Percentiles rank a stretch among this genome's conserved stretches.
Conservation (phyloP, 2,888 invertebrate genomes). For the Drosophila phalerata region DNA sequence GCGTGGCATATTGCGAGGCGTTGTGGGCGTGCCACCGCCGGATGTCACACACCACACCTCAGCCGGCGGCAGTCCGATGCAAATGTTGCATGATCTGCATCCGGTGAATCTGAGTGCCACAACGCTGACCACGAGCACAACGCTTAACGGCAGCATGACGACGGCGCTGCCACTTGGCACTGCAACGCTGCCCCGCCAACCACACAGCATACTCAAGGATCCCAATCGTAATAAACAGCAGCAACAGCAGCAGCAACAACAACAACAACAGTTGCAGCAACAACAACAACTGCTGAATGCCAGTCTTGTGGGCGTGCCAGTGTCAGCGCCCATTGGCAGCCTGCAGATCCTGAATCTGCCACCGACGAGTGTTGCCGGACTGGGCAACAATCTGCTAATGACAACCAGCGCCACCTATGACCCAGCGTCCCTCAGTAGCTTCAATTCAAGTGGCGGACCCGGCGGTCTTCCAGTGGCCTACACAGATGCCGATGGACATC, state of each 20-base stretch:
- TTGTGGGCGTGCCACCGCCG: slow-evolving; percentile 84
- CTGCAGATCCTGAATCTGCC: slow-evolving; percentile 88
- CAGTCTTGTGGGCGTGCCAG: slow-evolving; percentile 73
- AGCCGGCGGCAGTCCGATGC: slow-evolving; percentile 62
- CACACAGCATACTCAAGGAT: slow-evolving; percentile 88
- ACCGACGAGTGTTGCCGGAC: slow-evolving; percentile 85
- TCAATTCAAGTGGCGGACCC: slow-evolving; percentile 67
- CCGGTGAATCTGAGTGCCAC: slow-evolving; percentile 83
- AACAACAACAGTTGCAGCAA: slow-evolving; percentile 85
- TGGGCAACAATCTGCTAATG: slow-evolving; percentile 84
- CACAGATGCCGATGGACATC: slow-evolving; percentile 86
- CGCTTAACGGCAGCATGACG: slow-evolving; percentile 83
- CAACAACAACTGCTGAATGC: slow-evolving; percentile 86
- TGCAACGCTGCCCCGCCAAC: slow-evolving; percentile 86
- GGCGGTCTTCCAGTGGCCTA: slow-evolving; percentile 82
- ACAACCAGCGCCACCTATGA: slow-evolving; percentile 83
- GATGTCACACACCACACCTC: slow-evolving; percentile 85
- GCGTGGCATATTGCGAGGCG: slow-evolving; percentile 84
- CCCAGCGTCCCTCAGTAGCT: slow-evolving; percentile 84
- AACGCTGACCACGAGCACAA: slow-evolving; percentile 83
- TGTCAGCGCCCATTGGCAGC: slow-evolving; percentile 81
- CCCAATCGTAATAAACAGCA: slow-evolving; percentile 88
- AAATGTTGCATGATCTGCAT: slow-evolving; percentile 82
- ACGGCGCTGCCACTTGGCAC: slow-evolving; percentile 69
- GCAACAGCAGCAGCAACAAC: slow-evolving; percentile 86